phyloP scores from a whole-genome alignment of 1,140 invertebrate genomes.

The Antheraea mylitta region DNA sequence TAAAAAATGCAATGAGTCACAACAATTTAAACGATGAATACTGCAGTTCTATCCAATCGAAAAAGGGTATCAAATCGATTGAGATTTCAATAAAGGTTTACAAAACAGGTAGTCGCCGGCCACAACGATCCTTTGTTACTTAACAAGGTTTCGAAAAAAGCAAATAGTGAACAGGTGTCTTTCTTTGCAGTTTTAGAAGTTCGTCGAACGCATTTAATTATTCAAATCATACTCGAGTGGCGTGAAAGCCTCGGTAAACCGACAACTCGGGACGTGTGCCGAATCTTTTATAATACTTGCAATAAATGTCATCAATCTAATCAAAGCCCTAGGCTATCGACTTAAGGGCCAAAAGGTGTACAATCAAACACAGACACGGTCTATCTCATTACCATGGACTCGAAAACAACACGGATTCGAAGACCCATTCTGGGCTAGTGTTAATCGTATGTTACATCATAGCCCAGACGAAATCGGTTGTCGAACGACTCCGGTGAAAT shows the following conservation, averaged over 20 bases:
- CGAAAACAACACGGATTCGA: constrained; percentile 42
- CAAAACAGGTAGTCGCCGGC: constrained; percentile 46
- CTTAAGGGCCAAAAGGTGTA: constrained; percentile 32
- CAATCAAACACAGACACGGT: constrained; percentile 24
- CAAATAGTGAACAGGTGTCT: constrained; percentile 37
- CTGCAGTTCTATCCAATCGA: neutral
- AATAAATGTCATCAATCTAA: constrained; percentile 24
- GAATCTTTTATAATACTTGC: constrained; percentile 42
- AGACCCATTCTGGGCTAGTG: constrained; percentile 33
- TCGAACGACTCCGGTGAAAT: neutral
- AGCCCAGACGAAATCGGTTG: constrained; percentile 15
- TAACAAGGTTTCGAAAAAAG: constrained; percentile 56
- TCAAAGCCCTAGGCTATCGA: constrained; percentile 27
- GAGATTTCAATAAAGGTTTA: constrained; percentile 23
- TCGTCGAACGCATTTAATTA: constrained; percentile 63
- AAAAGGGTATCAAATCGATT: constrained; percentile 9
- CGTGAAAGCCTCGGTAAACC: constrained; percentile 73
- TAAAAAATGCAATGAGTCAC: constrained; percentile 1
- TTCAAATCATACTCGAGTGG: constrained; percentile 73
- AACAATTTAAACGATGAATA: neutral
- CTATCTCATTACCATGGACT: constrained; percentile 55
- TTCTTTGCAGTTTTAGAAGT: constrained; percentile 63
- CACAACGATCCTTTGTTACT: constrained; percentile 43
- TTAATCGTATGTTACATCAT: constrained; percentile 58
- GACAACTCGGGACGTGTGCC: constrained; percentile 52